phyloP scores from a whole-genome alignment of 2,888 invertebrate species.

The Hypselothyrea guttata region DNA sequence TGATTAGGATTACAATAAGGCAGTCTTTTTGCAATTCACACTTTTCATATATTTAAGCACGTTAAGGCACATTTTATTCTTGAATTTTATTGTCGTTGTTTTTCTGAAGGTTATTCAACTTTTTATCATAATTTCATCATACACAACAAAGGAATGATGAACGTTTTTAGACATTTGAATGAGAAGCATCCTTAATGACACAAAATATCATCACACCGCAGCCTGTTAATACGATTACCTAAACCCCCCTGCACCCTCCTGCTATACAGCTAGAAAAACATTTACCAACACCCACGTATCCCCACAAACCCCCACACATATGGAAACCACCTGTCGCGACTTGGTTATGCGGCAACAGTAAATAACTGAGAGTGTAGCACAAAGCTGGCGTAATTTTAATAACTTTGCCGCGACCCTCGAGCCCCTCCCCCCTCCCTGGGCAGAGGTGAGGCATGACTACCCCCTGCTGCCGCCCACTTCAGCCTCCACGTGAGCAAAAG shows the following conservation, averaged over 20 bases:
- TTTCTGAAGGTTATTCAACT: neutral
- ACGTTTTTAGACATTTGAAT: conserved; percentile 3
- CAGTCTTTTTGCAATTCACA: too few species aligned
- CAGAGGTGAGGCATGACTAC: neutral
- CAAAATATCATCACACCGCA: conserved; percentile 1
- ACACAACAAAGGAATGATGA: too few species aligned
- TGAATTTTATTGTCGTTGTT: too few species aligned
- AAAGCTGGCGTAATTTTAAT: conserved; percentile 65
- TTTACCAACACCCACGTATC: neutral
- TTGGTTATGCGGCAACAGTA: conserved; percentile 53
- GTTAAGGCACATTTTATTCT: too few species aligned
- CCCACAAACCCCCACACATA: conserved; percentile 4
- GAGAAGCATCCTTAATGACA: conserved; percentile 3
- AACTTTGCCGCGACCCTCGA: conserved; percentile 50
- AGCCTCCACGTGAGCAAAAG: conserved; percentile 27
- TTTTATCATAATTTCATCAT: too few species aligned
- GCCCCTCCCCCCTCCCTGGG: too few species aligned
- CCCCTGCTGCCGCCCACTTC: conserved; percentile 33
- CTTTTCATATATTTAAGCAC: too few species aligned
- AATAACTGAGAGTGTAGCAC: conserved; percentile 50
- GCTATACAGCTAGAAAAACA: neutral
- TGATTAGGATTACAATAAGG: too few species aligned
- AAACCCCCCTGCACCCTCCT: neutral
- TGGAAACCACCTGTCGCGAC: conserved; percentile 75
- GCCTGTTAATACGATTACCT: conserved; percentile 47